A percentile compares a stretch with the other conserved stretches of the same genome.
phyloP scores from a whole-genome alignment of 2,113 vertebrate genomes.

The Cranoglanis bouderius region DNA sequence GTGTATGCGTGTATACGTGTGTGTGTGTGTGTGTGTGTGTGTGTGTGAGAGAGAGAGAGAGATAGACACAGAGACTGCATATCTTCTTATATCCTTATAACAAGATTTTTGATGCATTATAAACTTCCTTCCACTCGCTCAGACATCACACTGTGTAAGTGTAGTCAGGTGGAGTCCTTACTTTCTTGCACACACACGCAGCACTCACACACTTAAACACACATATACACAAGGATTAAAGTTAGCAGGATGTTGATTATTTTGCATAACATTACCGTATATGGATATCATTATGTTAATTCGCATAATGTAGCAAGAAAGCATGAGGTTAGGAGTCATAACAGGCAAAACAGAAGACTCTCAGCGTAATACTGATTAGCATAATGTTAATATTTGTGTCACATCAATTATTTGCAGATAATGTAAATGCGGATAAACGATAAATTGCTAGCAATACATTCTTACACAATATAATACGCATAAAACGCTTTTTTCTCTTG shows the following conservation, averaged over 20 bases:
- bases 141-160: not conserved
- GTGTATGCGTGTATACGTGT: not conserved
- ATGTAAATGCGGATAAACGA: not conserved
- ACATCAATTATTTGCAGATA: not conserved
- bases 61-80: not conserved
- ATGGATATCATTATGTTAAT: not conserved
- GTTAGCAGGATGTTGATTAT: not conserved
- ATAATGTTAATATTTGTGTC: not conserved
- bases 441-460: not conserved
- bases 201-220: not conserved
- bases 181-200: not conserved
- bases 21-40: not conserved
- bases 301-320: not conserved
- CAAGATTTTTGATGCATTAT: slow-evolving; percentile 18
- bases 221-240: not conserved
- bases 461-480: not conserved
- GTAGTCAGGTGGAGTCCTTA: no score
- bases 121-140: slow-evolving; percentile 3
- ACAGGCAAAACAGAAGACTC: not conserved
- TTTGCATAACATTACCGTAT: not conserved
- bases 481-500: not conserved
- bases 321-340: not conserved
- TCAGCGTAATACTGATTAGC: not conserved
- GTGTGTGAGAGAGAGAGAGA: not conserved
- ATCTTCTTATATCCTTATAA: slow-evolving; percentile 4